Percentiles rank a stretch among this genome's conserved stretches.
phyloP scores from a whole-genome alignment of 1,140 invertebrate species.

The Lethrus apterus region DNA sequence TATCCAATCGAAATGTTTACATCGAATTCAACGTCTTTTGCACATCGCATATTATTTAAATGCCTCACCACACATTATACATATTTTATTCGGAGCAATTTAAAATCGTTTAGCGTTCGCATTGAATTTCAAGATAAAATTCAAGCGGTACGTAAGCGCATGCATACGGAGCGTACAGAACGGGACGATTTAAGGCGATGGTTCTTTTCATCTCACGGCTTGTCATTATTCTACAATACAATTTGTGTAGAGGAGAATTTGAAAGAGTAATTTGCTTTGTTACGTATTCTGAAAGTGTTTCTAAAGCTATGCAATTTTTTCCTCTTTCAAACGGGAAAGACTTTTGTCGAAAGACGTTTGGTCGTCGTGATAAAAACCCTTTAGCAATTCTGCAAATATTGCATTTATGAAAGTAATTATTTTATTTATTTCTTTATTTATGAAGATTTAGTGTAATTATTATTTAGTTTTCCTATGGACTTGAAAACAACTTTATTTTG shows the following conservation, averaged over 20 bases:
- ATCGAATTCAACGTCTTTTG: conserved; percentile 5
- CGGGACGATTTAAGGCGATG: conserved; percentile 12
- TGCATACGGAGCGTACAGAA: background rate
- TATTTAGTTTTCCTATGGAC: too few species aligned
- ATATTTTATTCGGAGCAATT: conserved; percentile 16
- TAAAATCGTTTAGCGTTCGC: conserved; percentile 19
- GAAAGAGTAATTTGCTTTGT: conserved; percentile 23
- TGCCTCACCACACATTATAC: conserved; percentile 8
- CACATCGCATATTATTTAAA: conserved; percentile 13
- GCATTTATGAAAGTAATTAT: too few species aligned
- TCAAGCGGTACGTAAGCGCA: conserved; percentile 8
- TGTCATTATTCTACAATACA: conserved; percentile 18
- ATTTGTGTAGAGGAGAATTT: conserved; percentile 16
- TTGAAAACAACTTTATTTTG: too few species aligned
- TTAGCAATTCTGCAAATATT: too few species aligned
- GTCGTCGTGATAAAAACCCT: too few species aligned
- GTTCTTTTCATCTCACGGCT: conserved; percentile 15
- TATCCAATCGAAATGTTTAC: too few species aligned
- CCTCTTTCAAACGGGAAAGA: too few species aligned
- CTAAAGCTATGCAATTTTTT: conserved; percentile 21
- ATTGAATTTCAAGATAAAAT: conserved; percentile 16
- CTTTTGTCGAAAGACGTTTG: too few species aligned
- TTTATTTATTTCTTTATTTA: too few species aligned
- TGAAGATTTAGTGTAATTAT: too few species aligned
- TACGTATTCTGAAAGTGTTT: conserved; percentile 22